A percentile compares a stretch with the other conserved stretches of the same genome.
Conservation (phyloP, 2,113 vertebrate genomes). For the Acrocephalus kingi region DNA sequence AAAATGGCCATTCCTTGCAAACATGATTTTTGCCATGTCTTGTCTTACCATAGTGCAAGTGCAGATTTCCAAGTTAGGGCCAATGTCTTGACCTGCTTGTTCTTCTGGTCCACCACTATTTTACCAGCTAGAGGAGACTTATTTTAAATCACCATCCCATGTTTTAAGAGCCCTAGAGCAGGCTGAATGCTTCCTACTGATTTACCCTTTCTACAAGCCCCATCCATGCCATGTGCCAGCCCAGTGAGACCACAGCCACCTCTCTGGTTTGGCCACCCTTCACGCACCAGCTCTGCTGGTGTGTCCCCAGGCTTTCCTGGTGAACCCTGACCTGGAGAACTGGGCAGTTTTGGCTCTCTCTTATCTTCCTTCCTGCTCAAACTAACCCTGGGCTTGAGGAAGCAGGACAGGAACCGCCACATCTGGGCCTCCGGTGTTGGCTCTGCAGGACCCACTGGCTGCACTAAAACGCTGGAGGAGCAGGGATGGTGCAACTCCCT, state of each 20-base stretch:
- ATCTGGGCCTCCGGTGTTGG: not conserved
- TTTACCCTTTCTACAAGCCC: not conserved
- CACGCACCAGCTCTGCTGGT: not conserved
- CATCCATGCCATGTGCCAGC: fast-evolving
- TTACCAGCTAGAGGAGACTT: not conserved
- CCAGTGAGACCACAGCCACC: not conserved
- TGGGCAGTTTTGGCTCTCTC: constrained; percentile 23
- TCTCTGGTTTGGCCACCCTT: not conserved
- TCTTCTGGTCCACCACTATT: not conserved
- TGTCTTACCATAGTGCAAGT: not conserved
- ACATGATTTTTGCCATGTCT: not conserved
- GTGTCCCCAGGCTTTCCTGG: not conserved
- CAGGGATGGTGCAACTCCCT: not conserved
- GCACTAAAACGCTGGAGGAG: fast-evolving
- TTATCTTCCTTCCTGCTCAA: constrained; percentile 47
- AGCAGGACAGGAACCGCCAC: constrained; percentile 18
- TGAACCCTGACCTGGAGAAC: not conserved
- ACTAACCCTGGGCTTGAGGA: constrained; percentile 19
- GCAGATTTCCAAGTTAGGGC: not conserved
- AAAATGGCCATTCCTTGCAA: not conserved
- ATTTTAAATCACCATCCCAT: not conserved
- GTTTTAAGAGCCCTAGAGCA: not conserved
- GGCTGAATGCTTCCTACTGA: not conserved
- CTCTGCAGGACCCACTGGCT: not conserved
- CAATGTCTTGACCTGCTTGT: fast-evolving